These are phyloP conservation scores for Halcyon badia DNA, from an alignment of 2,797 vertebrate genomes.

Conservation along the genomic window DNA sequence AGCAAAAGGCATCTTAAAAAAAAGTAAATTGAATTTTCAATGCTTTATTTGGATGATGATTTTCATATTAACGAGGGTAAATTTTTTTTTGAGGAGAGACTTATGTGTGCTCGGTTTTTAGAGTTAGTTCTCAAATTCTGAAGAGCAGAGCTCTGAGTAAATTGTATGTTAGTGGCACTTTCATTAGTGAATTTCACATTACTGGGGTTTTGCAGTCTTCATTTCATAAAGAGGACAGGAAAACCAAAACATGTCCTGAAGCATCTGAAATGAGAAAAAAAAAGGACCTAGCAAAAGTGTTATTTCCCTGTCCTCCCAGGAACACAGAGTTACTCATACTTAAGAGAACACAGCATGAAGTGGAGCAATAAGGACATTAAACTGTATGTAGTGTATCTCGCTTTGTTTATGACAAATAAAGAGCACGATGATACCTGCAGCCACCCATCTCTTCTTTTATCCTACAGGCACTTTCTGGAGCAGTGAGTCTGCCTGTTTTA, in stretches of 20 bases:
- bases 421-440: not conserved
- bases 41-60: not conserved
- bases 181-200: not conserved
- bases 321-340: not conserved
- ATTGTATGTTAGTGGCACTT: not conserved
- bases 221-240: not conserved
- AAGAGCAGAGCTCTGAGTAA: not conserved
- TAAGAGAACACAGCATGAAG: not conserved
- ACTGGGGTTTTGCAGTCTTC: not conserved
- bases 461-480: not conserved
- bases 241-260: not conserved
- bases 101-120: not conserved
- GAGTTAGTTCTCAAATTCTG: not conserved
- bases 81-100: not conserved
- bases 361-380: not conserved
- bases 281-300: not conserved
- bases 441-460: not conserved
- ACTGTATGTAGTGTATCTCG: not conserved
- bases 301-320: not conserved
- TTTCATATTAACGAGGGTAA: not conserved
- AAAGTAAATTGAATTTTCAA: not conserved
- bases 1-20: not conserved
- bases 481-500: not conserved
- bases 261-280: not conserved
- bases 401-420: not conserved